Evolutionary conservation across 2,113 vertebrate species (phyloP).

Genomic region (Pagrus major): DNA sequence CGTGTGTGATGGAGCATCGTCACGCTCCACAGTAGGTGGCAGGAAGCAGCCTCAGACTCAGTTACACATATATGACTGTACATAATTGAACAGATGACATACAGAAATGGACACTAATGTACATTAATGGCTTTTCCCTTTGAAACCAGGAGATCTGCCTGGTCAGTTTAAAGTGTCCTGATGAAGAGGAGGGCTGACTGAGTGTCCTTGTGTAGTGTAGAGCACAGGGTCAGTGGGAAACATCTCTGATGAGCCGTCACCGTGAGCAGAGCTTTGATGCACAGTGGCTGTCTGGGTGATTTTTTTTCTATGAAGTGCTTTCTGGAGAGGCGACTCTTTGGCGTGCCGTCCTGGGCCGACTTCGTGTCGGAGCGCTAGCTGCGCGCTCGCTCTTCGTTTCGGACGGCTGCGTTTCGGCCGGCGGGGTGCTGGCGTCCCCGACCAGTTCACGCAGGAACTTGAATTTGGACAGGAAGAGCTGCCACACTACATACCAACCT

Average conservation of each 20-base stretch:
- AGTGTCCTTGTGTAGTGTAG: constrained; percentile 35
- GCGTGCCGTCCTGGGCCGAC: constrained; percentile 85
- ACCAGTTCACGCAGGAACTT: constrained; percentile 97
- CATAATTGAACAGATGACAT: constrained; percentile 29
- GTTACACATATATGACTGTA: not conserved
- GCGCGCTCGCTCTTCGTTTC: constrained; percentile 87
- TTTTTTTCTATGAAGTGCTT: constrained; percentile 82
- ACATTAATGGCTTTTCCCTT: constrained; percentile 73
- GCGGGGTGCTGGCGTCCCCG: constrained; percentile 92
- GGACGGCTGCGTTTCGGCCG: constrained; percentile 88
- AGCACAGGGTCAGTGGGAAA: not conserved
- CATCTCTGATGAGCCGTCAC: not conserved
- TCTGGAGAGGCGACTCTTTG: constrained; percentile 86
- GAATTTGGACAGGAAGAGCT: constrained; percentile 98
- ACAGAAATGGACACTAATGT: constrained; percentile 44
- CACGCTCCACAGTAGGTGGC: constrained; percentile 2
- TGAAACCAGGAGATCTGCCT: constrained; percentile 54
- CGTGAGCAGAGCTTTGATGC: constrained; percentile 6
- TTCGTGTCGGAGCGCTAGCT: constrained; percentile 73
- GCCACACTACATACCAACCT: constrained; percentile 99
- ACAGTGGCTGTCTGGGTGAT: not conserved
- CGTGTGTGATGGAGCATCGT: constrained; percentile 16
- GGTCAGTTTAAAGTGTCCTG: constrained; percentile 65
- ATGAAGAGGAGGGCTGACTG: constrained; percentile 12
- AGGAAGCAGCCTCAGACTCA: constrained; percentile 36